Evolutionary conservation across 2,888 invertebrate species (phyloP), one percentile per base, ranked within the genome.

Genomic region (Cryptus viduatorius): DNA sequence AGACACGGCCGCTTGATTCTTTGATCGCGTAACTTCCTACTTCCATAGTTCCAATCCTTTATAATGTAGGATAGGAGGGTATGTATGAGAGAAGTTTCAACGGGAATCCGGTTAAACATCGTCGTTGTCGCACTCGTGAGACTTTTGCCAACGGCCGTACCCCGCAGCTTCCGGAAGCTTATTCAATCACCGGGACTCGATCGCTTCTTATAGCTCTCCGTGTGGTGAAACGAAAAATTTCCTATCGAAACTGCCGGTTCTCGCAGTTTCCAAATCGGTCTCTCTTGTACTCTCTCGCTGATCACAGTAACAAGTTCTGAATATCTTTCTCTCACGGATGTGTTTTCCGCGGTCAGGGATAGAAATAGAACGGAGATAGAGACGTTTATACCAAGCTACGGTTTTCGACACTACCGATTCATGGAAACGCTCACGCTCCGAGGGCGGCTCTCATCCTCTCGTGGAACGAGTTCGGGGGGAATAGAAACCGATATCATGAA

Each of bases 381-480:
- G 48, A 72, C 61, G 48, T 64, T 50, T 79, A 46, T 77, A 16
- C 56, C 37, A 64, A 16, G 29, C 46, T 10, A 24, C 3, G 42
- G 42, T 29, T 31, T 65, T 53, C 68, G 72, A 69, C 24, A 50
- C 53, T 48, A 50, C 12, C 79, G 71, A 79, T 79, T 67, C 73
- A 48, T 48, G 73, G 65, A 73, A 37, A 80, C 79, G 46, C 71
- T 79, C 14, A 80, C 79, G 46, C 71, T 79, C 14, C 14, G 48
- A 10, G 19, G 42, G 61, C 64, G 14, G 61, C 46, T 53, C 50
- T 53, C 44, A 61, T 37, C 71, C 37, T 64, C 84, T 69, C 73
- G 72, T 71, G 77, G 69, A 79, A 72, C 71, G 59, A 3, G 12
- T 53, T 81, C 73, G 65, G 81, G 81, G 83, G 88, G 69, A 86